Base-by-base conservation (phyloP, 2,113 vertebrate genomes). In the Antennarius striatus region DNA sequence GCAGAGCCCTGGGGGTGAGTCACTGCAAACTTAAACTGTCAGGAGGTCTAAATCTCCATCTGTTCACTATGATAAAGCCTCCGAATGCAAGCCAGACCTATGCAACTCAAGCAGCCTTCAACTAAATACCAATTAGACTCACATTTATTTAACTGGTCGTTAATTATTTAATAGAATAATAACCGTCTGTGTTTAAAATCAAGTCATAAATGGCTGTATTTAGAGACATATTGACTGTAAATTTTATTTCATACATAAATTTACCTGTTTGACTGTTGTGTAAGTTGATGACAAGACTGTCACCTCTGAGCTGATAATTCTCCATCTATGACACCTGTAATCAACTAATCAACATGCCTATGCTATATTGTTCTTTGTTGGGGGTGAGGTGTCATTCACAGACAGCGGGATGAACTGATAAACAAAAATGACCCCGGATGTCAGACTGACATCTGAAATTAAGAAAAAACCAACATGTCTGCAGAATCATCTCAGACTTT, bases 41-140 rank as follows among this genome's bases (percentile, higher is more conserved):
- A 71, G 79, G 73, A 54, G 22, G n/a, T 75, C 65, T 87, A 89
- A 92, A 89, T 83, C 88, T 79, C 90, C 88, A 93, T 92, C 90
- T 93, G 91, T 76, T 88, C 88, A 72, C 72, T 4, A 43, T 11
- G 82, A 60, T 86, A 80, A 87, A 88, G 49, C 88, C 78, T 30
- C 50, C 56, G 46, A 65, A 59, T 36, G 64, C 32, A 0, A 66
- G 68, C 53, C 39, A 14, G 39, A 79, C 45, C 61, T 45, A 32
- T 28, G 40, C 40, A 52, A 43, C 39, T 48, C 14, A 28, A 56
- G 62, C 56, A 29, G 42, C 62, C 3, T 59, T 17, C 46, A 15
- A 17, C 52, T 51, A 40, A 72, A 45, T n/a, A 50, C 32, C 28
- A 53, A 32, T 28, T 16, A 28, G 45, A 17, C 28, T 32, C 42